Evolutionary conservation across 1,140 invertebrate genomes (phyloP).

Genomic region (Drosophila tropicalis): DNA sequence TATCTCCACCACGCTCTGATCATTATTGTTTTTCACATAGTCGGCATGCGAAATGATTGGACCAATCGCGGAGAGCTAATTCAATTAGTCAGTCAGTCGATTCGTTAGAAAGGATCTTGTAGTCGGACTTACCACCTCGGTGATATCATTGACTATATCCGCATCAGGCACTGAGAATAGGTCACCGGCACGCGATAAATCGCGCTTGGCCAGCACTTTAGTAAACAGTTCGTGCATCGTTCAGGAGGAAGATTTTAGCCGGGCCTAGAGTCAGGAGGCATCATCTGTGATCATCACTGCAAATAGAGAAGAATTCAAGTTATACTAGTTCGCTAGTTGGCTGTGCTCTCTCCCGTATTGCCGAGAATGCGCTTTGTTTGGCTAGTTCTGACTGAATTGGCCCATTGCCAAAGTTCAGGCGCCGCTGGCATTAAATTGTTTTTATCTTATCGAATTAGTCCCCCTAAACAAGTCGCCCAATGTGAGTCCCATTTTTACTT

Average conservation of each 20-base stretch:
- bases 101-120: background rate
- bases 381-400: slow-evolving; percentile 35
- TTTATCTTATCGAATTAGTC: slow-evolving; percentile 71
- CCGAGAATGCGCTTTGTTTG: slow-evolving; percentile 21
- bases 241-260: background rate
- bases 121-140: slow-evolving; percentile 88
- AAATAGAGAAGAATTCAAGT: background rate
- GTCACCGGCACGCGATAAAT: slow-evolving; percentile 95
- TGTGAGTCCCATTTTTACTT: slow-evolving; percentile 35
- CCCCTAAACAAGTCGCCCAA: slow-evolving; percentile 14
- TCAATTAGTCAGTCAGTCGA: background rate
- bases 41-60: slow-evolving; percentile 91
- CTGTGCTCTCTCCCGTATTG: slow-evolving; percentile 23
- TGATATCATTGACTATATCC: slow-evolving; percentile 93
- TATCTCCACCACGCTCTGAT: slow-evolving; percentile 97
- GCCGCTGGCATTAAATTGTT: slow-evolving; percentile 55
- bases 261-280: slow-evolving; percentile 27
- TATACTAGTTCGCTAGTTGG: background rate
- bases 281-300: slow-evolving; percentile 56
- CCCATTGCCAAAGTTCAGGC: slow-evolving; percentile 66
- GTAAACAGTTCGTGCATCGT: slow-evolving; percentile 94
- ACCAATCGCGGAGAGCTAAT: slow-evolving; percentile 88
- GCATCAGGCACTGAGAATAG: slow-evolving; percentile 94
- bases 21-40: slow-evolving; percentile 93
- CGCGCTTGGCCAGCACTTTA: slow-evolving; percentile 92